phyloP scores from a whole-genome alignment of 2,113 vertebrate genomes.

The Chlorodrepanis virens region DNA sequence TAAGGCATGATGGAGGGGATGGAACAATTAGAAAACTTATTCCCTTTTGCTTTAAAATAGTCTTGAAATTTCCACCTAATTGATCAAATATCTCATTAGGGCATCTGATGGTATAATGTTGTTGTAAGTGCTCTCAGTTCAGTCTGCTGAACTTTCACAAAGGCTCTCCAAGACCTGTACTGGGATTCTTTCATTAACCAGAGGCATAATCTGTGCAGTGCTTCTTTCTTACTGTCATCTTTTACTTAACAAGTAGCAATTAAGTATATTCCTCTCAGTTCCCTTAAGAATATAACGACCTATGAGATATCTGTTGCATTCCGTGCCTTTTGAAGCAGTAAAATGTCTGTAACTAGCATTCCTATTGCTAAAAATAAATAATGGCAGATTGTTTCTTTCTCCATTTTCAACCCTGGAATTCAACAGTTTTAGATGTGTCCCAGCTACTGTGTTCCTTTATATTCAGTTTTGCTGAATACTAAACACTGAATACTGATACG shows the following conservation, averaged over 20 bases:
- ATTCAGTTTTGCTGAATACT: background rate
- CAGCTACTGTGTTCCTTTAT: background rate
- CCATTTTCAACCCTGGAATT: background rate
- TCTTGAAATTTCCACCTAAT: background rate
- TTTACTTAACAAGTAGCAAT: background rate
- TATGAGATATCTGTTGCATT: background rate
- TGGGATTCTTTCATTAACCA: background rate
- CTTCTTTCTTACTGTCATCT: background rate
- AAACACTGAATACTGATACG: no score
- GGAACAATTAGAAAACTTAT: background rate
- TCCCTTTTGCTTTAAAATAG: background rate
- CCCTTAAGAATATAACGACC: background rate
- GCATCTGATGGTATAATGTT: background rate
- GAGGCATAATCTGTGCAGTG: background rate
- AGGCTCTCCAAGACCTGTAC: background rate
- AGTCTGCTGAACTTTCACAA: background rate
- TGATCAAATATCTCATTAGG: background rate
- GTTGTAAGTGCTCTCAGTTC: background rate
- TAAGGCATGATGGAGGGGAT: background rate
- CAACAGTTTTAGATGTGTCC: background rate
- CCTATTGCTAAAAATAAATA: background rate
- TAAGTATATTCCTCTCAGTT: background rate
- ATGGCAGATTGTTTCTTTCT: background rate
- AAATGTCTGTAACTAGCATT: background rate
- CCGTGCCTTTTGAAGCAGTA: background rate